Evolutionary conservation across 1,140 invertebrate species (phyloP).

Genomic region (Ips typographus): DNA sequence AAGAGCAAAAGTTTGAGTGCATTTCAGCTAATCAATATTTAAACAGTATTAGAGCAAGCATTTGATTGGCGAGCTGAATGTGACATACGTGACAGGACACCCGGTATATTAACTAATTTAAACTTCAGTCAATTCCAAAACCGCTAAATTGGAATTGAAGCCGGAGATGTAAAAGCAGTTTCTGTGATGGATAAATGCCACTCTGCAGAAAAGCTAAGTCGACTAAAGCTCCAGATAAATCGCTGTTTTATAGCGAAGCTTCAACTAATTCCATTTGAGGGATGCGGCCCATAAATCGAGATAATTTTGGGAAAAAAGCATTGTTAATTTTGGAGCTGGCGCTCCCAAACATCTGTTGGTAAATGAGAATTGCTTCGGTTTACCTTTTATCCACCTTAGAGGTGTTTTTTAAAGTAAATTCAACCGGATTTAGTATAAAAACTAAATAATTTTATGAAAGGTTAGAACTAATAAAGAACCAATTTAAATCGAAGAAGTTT

Average conservation of each 20-base stretch:
- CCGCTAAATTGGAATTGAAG: conserved; percentile 13
- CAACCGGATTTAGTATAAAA: not conserved
- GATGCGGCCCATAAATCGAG: conserved; percentile 50
- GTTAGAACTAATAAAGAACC: not conserved
- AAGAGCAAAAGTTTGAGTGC: no score
- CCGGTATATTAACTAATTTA: conserved; percentile 6
- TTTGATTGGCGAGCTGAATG: no score
- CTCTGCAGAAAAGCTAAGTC: conserved; percentile 35
- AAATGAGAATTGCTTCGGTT: conserved; percentile 22
- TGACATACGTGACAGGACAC: no score
- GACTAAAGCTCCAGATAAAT: conserved; percentile 48
- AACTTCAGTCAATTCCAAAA: conserved; percentile 14
- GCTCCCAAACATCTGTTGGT: conserved; percentile 12
- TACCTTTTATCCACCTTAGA: conserved; percentile 5
- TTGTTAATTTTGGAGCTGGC: conserved; percentile 43
- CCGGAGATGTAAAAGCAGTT: conserved; percentile 21
- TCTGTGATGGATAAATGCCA: conserved; percentile 28
- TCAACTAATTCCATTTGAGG: conserved; percentile 50
- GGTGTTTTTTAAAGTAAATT: conserved; percentile 1
- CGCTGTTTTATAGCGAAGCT: conserved; percentile 48
- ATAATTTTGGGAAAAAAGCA: conserved; percentile 48
- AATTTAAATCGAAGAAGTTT: not conserved
- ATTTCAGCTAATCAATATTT: no score
- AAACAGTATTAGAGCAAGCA: no score
- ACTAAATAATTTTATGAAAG: not conserved